Evolutionary conservation across 2,888 invertebrate genomes (phyloP).

Genomic region (Agrypnus murinus): DNA sequence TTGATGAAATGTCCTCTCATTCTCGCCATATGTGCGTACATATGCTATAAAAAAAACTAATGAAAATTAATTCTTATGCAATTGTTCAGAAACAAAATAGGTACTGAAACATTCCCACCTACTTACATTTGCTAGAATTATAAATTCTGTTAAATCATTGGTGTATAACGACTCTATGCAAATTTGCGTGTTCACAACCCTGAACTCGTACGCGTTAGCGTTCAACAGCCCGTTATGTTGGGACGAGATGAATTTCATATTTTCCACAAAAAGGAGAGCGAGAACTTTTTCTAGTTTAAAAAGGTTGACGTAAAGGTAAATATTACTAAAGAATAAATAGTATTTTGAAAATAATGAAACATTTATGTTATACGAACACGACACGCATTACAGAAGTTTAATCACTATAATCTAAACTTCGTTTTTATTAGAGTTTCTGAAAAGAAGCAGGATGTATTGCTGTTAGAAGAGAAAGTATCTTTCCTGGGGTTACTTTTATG

Average conservation of each 20-base stretch:
- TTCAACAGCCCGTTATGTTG: constrained; percentile 23
- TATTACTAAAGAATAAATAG: no score
- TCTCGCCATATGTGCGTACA: no score
- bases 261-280: constrained; percentile 29
- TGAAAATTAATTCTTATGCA: no score
- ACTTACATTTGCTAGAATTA: neutral
- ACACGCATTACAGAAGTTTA: no score
- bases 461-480: constrained; percentile 12
- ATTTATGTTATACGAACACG: no score
- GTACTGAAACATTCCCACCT: no score
- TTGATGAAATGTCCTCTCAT: no score
- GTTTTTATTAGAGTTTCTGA: neutral
- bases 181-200: constrained; percentile 22
- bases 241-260: constrained; percentile 31
- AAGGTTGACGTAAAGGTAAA: constrained; percentile 33
- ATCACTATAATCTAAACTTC: no score
- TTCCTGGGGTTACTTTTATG: constrained; percentile 8
- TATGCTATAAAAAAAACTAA: no score
- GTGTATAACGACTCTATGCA: constrained; percentile 10
- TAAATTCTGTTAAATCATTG: constrained; percentile 11
- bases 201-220: constrained; percentile 33
- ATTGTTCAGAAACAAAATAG: no score
- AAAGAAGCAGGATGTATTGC: neutral
- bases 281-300: constrained; percentile 30
- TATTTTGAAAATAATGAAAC: no score